These are phyloP conservation scores for Mesorhabditis spiculigera DNA, from an alignment of 2,888 invertebrate genomes.

Conservation along the genomic window DNA sequence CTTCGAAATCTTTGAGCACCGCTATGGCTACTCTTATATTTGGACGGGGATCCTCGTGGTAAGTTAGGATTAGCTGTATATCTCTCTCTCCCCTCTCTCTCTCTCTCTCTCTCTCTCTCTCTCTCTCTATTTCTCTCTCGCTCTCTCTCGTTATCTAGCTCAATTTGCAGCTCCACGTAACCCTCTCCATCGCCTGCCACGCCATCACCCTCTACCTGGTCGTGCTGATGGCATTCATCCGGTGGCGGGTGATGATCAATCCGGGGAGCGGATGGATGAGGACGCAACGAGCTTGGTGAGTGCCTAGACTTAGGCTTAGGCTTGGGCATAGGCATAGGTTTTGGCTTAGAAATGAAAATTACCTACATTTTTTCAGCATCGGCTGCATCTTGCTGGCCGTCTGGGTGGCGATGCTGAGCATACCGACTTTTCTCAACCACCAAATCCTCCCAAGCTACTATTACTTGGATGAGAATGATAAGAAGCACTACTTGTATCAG, in stretches of 20 bases:
- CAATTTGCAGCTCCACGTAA: constrained; percentile 31
- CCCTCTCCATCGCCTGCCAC: constrained; percentile 43
- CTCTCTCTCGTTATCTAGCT: too few species aligned
- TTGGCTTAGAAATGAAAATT: too few species aligned
- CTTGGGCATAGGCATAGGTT: too few species aligned
- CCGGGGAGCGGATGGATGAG: background rate
- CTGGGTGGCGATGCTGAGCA: constrained; percentile 33
- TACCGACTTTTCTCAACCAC: constrained; percentile 43
- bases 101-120: too few species aligned
- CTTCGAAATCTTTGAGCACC: constrained; percentile 37
- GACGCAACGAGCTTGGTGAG: constrained; percentile 2
- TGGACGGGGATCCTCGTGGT: constrained; percentile 44
- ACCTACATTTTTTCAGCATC: too few species aligned
- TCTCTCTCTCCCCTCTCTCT: too few species aligned
- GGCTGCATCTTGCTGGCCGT: constrained; percentile 26
- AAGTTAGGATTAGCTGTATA: background rate
- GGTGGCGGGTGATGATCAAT: constrained; percentile 33
- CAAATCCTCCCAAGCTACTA: constrained; percentile 15
- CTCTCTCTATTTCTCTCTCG: too few species aligned
- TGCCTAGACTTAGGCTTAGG: background rate
- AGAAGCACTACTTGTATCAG: too few species aligned
- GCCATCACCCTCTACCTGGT: constrained; percentile 48
- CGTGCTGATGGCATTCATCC: constrained; percentile 51
- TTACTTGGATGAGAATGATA: background rate
- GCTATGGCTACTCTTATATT: constrained; percentile 35